Percentiles rank a stretch among this genome's conserved stretches.
phyloP scores from a whole-genome alignment of 2,113 vertebrate genomes.

The Bettongia penicillata region DNA sequence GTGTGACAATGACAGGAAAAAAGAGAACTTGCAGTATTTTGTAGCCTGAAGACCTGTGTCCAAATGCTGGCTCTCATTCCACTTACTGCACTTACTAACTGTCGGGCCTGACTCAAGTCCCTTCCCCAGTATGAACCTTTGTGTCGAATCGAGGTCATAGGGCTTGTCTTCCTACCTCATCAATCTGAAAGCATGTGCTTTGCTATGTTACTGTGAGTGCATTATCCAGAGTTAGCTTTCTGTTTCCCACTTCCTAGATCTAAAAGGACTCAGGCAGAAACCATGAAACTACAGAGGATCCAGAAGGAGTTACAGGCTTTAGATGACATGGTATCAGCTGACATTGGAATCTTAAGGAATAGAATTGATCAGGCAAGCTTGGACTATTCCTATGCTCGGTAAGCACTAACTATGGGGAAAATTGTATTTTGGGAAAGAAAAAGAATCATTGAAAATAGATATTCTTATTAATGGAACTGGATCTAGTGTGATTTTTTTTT shows the following conservation, averaged over 20 bases:
- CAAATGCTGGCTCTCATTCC: too few species aligned
- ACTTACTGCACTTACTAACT: too few species aligned
- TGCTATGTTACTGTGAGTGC: not conserved
- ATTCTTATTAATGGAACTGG: slow-evolving; percentile 5
- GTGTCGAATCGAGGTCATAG: not conserved
- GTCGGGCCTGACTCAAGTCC: too few species aligned
- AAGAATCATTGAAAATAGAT: not conserved
- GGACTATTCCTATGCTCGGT: slow-evolving; percentile 93
- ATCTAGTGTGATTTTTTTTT: slow-evolving; percentile 12
- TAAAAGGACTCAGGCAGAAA: slow-evolving; percentile 94
- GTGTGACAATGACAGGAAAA: not conserved
- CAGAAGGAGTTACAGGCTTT: slow-evolving; percentile 95
- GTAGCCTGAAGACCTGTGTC: not conserved
- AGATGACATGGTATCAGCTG: slow-evolving; percentile 95
- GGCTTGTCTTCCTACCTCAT: not conserved
- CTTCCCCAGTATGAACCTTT: not conserved
- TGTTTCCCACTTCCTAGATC: slow-evolving; percentile 85
- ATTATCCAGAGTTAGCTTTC: slow-evolving; percentile 12
- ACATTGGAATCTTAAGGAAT: slow-evolving; percentile 93
- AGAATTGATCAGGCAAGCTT: slow-evolving; percentile 94
- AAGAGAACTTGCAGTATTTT: not conserved
- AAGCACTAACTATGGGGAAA: slow-evolving; percentile 38
- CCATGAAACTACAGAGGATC: slow-evolving; percentile 93
- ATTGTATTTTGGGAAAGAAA: not conserved
- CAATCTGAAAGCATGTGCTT: not conserved